Evolutionary conservation across 2,888 invertebrate species (phyloP).

Genomic region (Therioaphis trifolii): DNA sequence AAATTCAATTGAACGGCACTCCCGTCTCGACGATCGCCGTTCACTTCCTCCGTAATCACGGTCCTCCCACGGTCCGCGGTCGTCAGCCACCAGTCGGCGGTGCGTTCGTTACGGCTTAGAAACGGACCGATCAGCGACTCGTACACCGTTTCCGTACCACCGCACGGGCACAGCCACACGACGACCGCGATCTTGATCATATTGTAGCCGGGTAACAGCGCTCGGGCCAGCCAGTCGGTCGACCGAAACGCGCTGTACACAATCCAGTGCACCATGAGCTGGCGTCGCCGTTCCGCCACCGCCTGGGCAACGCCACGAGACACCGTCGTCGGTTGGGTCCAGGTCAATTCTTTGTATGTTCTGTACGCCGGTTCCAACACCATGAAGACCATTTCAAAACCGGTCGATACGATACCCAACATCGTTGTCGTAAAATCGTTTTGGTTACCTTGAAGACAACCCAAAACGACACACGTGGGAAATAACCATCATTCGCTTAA

Average conservation of each 20-base stretch:
- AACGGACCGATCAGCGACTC: not conserved
- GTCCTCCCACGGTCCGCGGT: no score
- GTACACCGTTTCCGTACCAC: not conserved
- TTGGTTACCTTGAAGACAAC: no score
- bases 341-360: not conserved
- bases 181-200: not conserved
- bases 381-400: not conserved
- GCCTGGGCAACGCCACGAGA: not conserved
- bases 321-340: not conserved
- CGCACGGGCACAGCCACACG: not conserved
- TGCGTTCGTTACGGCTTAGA: not conserved
- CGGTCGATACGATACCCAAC: not conserved
- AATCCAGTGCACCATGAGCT: conserved; percentile 15
- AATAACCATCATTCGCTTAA: no score
- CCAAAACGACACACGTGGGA: no score
- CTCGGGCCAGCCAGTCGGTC: not conserved
- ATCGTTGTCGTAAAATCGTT: no score
- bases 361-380: not conserved
- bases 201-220: not conserved
- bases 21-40: no score
- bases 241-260: not conserved
- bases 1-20: no score
- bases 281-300: not conserved
- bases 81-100: no score
- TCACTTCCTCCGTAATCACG: no score